Conservation (phyloP, 1,140 invertebrate genomes). For the Lanistes nyassanus region DNA sequence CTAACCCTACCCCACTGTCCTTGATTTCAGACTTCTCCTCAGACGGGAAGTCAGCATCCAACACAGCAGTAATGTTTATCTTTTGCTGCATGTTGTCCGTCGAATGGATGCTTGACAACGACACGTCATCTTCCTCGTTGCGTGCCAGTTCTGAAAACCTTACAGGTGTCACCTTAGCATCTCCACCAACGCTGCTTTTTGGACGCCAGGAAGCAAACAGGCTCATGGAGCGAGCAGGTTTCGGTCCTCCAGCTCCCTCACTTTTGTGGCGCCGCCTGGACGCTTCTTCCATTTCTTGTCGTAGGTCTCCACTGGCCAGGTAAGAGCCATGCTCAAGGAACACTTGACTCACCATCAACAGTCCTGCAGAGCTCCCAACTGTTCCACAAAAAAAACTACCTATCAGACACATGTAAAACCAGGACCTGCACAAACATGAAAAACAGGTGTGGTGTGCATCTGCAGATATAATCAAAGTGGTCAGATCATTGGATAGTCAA, state of each 20-base stretch:
- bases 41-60: conserved; percentile 10
- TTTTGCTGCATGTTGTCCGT: conserved; percentile 5
- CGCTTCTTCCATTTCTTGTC: conserved; percentile 35
- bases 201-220: conserved; percentile 51
- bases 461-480: no score
- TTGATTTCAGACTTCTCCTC: conserved; percentile 38
- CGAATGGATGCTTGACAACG: conserved; percentile 14
- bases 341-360: conserved; percentile 70
- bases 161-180: conserved; percentile 27
- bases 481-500: no score
- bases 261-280: conserved; percentile 59
- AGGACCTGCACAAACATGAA: no score
- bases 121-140: conserved; percentile 32
- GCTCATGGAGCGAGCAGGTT: conserved; percentile 48
- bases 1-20: conserved; percentile 52
- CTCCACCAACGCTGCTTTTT: conserved; percentile 23
- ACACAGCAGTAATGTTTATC: neutral
- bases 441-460: no score
- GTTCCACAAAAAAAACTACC: conserved; percentile 38
- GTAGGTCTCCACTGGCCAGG: conserved; percentile 30
- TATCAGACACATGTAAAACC: no score
- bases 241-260: conserved; percentile 52
- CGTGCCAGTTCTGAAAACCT: conserved; percentile 41
- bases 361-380: conserved; percentile 73
- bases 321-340: conserved; percentile 42